Evolutionary conservation across 2,797 vertebrate species (phyloP), one percentile per base, ranked within the genome.

Genomic region (Mormyrops boulengeri): DNA sequence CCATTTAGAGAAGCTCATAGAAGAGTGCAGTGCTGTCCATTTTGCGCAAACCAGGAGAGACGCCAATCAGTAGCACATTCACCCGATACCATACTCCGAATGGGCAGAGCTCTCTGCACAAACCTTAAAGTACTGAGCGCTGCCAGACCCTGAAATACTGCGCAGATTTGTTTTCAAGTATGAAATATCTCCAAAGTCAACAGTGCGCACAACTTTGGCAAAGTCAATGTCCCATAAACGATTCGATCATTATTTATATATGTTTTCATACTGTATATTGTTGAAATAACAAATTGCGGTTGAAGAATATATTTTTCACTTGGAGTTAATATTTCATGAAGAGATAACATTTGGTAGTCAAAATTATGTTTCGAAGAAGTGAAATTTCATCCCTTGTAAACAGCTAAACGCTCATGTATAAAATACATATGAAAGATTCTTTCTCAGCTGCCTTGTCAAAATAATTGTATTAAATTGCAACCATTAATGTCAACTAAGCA

Each of bases 111-210:
- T 53, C 49, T 69, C 85, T 82, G 47, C 73, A 30, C 69, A 84
- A 84, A 88, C 69, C 41, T 57, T 77, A 9, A 17, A 57, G 49
- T 88, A 22, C 53, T 8, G 12, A 60, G 41, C 26, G 2, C n/a
- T 85, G 86, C 89, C 89, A 90, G 50, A 55, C 44, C 14, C 26
- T 88, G 41, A 90, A 85, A 90, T 66, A 85, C 87, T 88, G 87
- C 55, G 4, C 52, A 84, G 73, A 85, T 88, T 85, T 88, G 77
- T 90, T 90, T 90, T 66, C 50, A 90, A 84, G 57, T 41, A 88
- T 82, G 87, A 90, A 90, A 88, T 66, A 44, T 90, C 73, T 90
- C 87, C 89, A 88, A 88, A 85, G 73, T 88, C 89, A 90, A 90
- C 89, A 88, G 30, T 66, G 17, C 47, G n/a, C 88, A 66, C 47